Percentiles rank a stretch among this genome's conserved stretches.
Conservation (phyloP, 2,888 invertebrate species). For the Ernsta delagoae region DNA sequence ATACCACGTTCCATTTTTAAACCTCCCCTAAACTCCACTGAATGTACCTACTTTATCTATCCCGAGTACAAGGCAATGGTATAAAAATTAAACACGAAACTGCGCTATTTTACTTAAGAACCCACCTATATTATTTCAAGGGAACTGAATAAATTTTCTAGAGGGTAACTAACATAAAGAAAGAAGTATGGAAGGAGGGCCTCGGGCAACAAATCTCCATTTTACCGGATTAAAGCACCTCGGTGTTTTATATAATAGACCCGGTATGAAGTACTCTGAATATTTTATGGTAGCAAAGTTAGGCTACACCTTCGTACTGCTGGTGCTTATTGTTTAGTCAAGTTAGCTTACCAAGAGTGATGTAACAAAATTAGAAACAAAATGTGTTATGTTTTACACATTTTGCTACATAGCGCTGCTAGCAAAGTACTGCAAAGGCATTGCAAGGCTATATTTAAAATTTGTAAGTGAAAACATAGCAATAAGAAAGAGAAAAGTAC, state of each 20-base stretch:
- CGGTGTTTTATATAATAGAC: slow-evolving; percentile 64
- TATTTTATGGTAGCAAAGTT: slow-evolving; percentile 58
- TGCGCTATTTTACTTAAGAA: slow-evolving; percentile 42
- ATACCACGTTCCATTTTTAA: slow-evolving; percentile 3
- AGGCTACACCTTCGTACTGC: slow-evolving; percentile 41
- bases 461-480: too few relatives aligned
- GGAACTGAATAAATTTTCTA: slow-evolving; percentile 61
- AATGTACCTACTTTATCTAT: slow-evolving; percentile 24
- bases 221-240: slow-evolving; percentile 71
- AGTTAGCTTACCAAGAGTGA: slow-evolving; percentile 14
- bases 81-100: slow-evolving; percentile 50
- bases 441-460: too few relatives aligned
- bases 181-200: slow-evolving; percentile 59
- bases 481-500: too few relatives aligned
- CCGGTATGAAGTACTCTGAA: slow-evolving; percentile 55
- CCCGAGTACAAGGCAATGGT: slow-evolving; percentile 25
- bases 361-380: slow-evolving; percentile 3
- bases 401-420: too few relatives aligned
- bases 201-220: slow-evolving; percentile 71
- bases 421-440: too few relatives aligned
- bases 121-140: slow-evolving; percentile 53
- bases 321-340: slow-evolving; percentile 24
- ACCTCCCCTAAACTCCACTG: slow-evolving; percentile 3
- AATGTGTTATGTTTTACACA: slow-evolving; percentile 10
- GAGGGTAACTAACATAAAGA: slow-evolving; percentile 63